phyloP scores from a whole-genome alignment of 2,888 invertebrate species.

The Mayetiola destructor region DNA sequence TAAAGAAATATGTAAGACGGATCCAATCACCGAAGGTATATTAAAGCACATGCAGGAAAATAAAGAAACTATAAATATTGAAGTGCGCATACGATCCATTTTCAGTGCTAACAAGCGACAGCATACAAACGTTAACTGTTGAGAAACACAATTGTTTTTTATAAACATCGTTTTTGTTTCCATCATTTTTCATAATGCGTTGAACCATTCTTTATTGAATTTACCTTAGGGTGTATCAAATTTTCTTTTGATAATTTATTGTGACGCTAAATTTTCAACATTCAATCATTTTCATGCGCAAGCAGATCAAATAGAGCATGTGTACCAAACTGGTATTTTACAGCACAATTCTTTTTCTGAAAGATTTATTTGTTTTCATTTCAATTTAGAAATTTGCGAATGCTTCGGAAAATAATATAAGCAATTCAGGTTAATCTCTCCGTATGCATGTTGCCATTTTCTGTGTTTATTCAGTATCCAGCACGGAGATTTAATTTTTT shows the following conservation, averaged over 20 bases:
- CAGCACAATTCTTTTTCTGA: neutral
- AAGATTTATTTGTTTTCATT: neutral
- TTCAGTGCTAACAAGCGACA: neutral
- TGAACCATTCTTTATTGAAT: neutral
- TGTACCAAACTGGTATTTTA: neutral
- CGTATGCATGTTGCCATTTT: neutral
- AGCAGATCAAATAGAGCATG: neutral
- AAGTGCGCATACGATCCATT: too few relatives aligned
- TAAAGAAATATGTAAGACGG: too few relatives aligned
- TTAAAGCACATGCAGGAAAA: neutral
- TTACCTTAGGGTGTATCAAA: slow-evolving; percentile 4
- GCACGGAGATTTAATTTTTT: too few relatives aligned
- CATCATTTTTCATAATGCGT: neutral
- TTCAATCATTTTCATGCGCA: neutral
- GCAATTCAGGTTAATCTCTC: neutral
- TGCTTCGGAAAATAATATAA: neutral
- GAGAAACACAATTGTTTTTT: neutral
- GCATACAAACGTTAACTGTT: neutral
- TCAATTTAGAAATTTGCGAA: neutral
- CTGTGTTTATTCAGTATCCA: neutral
- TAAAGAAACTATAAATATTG: neutral
- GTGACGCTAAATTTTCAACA: neutral
- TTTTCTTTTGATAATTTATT: slow-evolving; percentile 4
- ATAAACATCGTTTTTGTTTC: neutral
- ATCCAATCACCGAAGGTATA: neutral